These are phyloP conservation scores for Epistrophe grossulariae DNA, from an alignment of 2,888 invertebrate genomes.

Conservation along the genomic window DNA sequence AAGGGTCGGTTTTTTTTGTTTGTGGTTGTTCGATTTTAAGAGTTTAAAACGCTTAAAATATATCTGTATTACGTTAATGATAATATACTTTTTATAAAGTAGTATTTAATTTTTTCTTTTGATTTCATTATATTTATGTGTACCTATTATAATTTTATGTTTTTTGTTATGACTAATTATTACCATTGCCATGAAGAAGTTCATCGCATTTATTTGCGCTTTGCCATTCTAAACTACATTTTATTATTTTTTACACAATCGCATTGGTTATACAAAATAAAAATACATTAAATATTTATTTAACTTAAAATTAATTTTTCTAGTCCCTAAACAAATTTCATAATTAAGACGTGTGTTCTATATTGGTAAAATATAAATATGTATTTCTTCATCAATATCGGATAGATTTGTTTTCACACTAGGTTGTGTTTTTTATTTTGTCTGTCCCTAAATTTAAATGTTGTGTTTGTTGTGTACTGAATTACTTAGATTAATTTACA, in stretches of 20 bases:
- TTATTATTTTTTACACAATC: slow-evolving; percentile 24
- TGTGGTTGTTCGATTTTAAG: neutral
- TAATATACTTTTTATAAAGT: neutral
- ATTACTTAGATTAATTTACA: slow-evolving; percentile 26
- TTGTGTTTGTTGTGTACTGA: slow-evolving; percentile 20
- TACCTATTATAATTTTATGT: slow-evolving; percentile 17
- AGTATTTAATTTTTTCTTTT: neutral
- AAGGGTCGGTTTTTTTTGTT: slow-evolving; percentile 1
- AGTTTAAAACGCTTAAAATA: neutral
- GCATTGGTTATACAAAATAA: slow-evolving; percentile 50
- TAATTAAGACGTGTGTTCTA: slow-evolving; percentile 45
- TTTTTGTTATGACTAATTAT: neutral
- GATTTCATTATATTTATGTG: neutral
- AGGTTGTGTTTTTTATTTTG: slow-evolving; percentile 5
- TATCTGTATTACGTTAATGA: neutral
- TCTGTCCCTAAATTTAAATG: slow-evolving; percentile 28
- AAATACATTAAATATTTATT: slow-evolving; percentile 49
- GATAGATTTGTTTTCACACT: slow-evolving; percentile 20
- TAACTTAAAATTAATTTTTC: slow-evolving; percentile 49
- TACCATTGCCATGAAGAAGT: slow-evolving; percentile 13
- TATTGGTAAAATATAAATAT: slow-evolving; percentile 18
- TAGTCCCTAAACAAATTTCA: slow-evolving; percentile 63
- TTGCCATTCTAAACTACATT: neutral
- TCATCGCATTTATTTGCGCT: slow-evolving; percentile 29
- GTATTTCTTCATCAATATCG: slow-evolving; percentile 9